Evolutionary conservation across 2,113 vertebrate species (phyloP).

Genomic region (Platichthys stellatus): DNA sequence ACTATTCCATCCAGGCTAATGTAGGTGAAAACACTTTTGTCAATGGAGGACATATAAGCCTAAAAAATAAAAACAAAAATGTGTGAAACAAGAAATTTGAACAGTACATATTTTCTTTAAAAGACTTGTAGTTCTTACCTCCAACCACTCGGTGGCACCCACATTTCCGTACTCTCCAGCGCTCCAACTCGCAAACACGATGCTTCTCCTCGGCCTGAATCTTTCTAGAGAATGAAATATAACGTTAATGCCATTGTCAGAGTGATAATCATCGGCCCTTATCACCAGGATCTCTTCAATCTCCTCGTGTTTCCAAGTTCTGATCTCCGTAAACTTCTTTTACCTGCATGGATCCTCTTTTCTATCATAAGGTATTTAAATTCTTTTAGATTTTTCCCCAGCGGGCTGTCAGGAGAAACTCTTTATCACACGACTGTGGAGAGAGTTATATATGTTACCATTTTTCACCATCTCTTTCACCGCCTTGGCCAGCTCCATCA

Average conservation of each 20-base stretch:
- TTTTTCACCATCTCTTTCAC: conserved; percentile 83
- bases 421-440: neutral
- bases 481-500: conserved; percentile 86
- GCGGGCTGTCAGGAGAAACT: too few relatives aligned
- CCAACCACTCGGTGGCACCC: conserved; percentile 94
- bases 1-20: conserved; percentile 91
- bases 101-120: too few relatives aligned
- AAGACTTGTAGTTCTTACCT: conserved; percentile 79
- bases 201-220: conserved; percentile 88
- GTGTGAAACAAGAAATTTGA: neutral
- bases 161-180: conserved; percentile 91
- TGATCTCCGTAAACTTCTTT: too few relatives aligned
- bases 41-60: conserved; percentile 86
- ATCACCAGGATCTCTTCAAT: too few relatives aligned
- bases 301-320: too few relatives aligned
- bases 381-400: too few relatives aligned
- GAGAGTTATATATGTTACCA: conserved; percentile 76
- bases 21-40: conserved; percentile 87
- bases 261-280: too few relatives aligned
- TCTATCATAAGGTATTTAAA: too few relatives aligned
- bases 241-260: neutral
- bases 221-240: conserved; percentile 72
- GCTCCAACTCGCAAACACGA: conserved; percentile 96
- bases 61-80: conserved; percentile 45
- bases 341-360: too few relatives aligned